Percentiles rank a stretch among this genome's conserved stretches.
phyloP scores from a whole-genome alignment of 2,113 vertebrate genomes.

The Pao palembangensis region DNA sequence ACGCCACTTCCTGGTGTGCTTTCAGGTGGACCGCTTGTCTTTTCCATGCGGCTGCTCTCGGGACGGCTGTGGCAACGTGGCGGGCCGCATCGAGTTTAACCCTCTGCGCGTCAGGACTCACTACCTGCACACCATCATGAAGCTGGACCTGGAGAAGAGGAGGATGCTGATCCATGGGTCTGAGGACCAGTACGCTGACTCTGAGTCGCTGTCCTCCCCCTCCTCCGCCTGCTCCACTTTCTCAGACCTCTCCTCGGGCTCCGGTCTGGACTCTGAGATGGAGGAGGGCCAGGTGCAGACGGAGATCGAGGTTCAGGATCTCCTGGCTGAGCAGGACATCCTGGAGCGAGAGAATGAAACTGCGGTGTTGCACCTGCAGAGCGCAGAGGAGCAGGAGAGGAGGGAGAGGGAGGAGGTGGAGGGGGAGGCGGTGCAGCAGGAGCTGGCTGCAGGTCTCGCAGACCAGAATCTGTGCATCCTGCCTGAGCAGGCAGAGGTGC shows the following conservation, averaged over 20 bases:
- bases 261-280: constrained; percentile 54
- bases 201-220: constrained; percentile 25
- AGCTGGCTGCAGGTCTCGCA: constrained; percentile 64
- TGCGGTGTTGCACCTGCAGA: constrained; percentile 92
- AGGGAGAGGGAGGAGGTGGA: constrained; percentile 83
- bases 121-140: constrained; percentile 98
- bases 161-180: constrained; percentile 65
- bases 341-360: constrained; percentile 84
- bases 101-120: constrained; percentile 94
- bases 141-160: constrained; percentile 90
- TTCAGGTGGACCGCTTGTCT: constrained; percentile 94
- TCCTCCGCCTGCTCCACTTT: constrained; percentile 53
- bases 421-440: constrained; percentile 56
- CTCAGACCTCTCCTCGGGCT: constrained; percentile 33
- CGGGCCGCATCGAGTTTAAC: constrained; percentile 94
- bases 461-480: constrained; percentile 78
- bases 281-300: constrained; percentile 53
- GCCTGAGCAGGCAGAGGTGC: constrained; percentile 62
- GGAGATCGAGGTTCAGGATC: constrained; percentile 56
- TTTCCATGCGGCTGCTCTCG: constrained; percentile 96
- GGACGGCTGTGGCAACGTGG: constrained; percentile 89
- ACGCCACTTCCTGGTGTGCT: background rate
- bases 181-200: constrained; percentile 48
- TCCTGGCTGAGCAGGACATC: constrained; percentile 71
- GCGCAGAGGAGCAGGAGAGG: constrained; percentile 90